These are phyloP conservation scores for Agrotis segetum DNA, from an alignment of 2,888 invertebrate species.

Conservation along the genomic window DNA sequence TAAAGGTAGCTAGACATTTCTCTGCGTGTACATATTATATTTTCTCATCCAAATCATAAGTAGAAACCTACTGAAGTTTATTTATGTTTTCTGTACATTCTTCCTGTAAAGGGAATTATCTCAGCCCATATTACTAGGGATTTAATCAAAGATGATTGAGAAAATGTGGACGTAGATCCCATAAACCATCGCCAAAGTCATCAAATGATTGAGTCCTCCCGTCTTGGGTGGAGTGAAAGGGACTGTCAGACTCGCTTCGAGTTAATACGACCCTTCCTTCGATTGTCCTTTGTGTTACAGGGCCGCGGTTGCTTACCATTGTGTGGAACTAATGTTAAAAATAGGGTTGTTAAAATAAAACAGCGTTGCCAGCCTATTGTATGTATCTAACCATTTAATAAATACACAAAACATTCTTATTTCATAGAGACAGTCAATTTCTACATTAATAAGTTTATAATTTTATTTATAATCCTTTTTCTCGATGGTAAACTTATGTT, in stretches of 20 bases:
- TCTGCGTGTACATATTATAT: too few relatives aligned
- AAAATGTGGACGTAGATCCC: neutral
- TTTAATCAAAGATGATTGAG: neutral
- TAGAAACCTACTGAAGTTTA: too few relatives aligned
- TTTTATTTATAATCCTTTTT: slow-evolving; percentile 64
- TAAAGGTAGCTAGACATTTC: too few relatives aligned
- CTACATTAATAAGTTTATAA: slow-evolving; percentile 71
- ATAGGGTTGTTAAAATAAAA: slow-evolving; percentile 62
- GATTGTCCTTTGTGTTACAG: too few relatives aligned
- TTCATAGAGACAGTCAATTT: slow-evolving; percentile 80
- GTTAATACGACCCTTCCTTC: too few relatives aligned
- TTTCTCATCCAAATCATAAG: too few relatives aligned
- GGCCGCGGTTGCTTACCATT: too few relatives aligned
- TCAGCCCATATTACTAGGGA: neutral
- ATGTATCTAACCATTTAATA: slow-evolving; percentile 83
- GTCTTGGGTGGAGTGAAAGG: too few relatives aligned
- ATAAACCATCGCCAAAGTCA: too few relatives aligned
- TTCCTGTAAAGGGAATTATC: neutral
- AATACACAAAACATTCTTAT: slow-evolving; percentile 81
- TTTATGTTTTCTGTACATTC: too few relatives aligned
- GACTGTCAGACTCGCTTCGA: too few relatives aligned
- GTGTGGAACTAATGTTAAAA: neutral
- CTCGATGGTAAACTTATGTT: slow-evolving; percentile 88
- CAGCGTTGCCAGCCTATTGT: slow-evolving; percentile 67
- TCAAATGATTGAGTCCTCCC: too few relatives aligned